These are phyloP conservation scores for Lithophane leautieri DNA, from an alignment of 2,888 invertebrate species.

Conservation along the genomic window DNA sequence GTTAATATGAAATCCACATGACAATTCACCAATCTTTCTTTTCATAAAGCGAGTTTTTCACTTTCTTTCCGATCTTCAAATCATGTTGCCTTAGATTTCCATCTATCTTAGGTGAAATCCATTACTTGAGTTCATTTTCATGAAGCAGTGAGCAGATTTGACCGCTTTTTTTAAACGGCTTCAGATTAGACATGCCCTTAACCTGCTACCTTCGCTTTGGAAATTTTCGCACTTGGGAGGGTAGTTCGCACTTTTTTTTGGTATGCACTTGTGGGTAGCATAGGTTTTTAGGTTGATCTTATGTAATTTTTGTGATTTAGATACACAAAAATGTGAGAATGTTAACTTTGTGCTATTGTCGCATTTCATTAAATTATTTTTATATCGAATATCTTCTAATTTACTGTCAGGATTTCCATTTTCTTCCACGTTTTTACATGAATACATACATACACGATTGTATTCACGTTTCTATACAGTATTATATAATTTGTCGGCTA, in stretches of 20 bases:
- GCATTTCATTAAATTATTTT: not conserved
- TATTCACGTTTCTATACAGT: not conserved
- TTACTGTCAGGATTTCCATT: not conserved
- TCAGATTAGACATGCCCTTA: not conserved
- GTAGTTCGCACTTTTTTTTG: slow-evolving; percentile 5
- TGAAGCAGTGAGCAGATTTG: slow-evolving; percentile 17
- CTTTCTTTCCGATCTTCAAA: slow-evolving; percentile 10
- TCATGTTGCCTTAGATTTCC: not conserved
- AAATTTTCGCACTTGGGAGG: slow-evolving; percentile 15
- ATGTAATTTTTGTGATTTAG: not conserved
- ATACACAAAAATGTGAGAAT: too few relatives aligned
- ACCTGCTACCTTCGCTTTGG: not conserved
- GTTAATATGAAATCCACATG: slow-evolving; percentile 45
- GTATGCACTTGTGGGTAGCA: slow-evolving; percentile 41
- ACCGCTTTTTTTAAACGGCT: not conserved
- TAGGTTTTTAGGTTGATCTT: not conserved
- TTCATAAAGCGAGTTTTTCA: not conserved
- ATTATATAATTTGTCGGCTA: not conserved
- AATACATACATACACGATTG: not conserved
- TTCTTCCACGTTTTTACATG: too few relatives aligned
- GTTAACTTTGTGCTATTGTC: not conserved
- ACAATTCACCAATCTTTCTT: slow-evolving; percentile 5
- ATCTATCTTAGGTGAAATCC: slow-evolving; percentile 49
- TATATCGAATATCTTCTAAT: not conserved
- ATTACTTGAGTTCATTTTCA: slow-evolving; percentile 8